Conservation (phyloP, 2,113 vertebrate species). For the Corvus hawaiiensis region DNA sequence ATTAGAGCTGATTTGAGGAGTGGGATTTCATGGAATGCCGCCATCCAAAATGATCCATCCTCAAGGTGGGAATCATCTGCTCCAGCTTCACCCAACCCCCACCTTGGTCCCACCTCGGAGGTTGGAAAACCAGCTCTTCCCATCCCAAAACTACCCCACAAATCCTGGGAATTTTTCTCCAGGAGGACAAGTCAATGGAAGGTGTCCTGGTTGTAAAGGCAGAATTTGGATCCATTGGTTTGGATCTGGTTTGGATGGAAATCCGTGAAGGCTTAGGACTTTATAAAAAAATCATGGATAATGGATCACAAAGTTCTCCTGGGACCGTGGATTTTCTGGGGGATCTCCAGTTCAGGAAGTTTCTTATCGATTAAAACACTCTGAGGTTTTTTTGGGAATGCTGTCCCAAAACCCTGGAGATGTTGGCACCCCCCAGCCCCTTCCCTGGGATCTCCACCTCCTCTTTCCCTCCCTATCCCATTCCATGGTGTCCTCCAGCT, state of each 20-base stretch:
- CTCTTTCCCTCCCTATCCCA: background rate
- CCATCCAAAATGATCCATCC: background rate
- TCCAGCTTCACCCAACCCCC: background rate
- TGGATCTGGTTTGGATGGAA: background rate
- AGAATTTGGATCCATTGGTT: background rate
- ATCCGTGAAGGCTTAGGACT: fast-evolving
- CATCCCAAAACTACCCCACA: background rate
- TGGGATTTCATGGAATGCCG: background rate
- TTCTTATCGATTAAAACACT: background rate
- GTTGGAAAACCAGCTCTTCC: background rate
- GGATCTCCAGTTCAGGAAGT: background rate
- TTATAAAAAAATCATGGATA: fast-evolving
- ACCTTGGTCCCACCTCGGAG: fast-evolving
- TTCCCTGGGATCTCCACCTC: background rate
- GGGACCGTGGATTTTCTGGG: background rate
- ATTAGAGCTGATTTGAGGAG: background rate
- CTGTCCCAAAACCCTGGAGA: background rate
- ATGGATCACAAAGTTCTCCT: background rate
- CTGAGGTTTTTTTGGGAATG: fast-evolving
- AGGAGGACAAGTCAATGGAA: background rate
- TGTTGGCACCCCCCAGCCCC: fast-evolving
- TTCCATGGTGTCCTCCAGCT: background rate
- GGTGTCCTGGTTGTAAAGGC: background rate
- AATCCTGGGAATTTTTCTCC: fast-evolving
- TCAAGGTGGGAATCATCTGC: background rate